These are phyloP conservation scores for Phalacrocorax brasilianus DNA, from an alignment of 2,113 vertebrate species.

Conservation along the genomic window DNA sequence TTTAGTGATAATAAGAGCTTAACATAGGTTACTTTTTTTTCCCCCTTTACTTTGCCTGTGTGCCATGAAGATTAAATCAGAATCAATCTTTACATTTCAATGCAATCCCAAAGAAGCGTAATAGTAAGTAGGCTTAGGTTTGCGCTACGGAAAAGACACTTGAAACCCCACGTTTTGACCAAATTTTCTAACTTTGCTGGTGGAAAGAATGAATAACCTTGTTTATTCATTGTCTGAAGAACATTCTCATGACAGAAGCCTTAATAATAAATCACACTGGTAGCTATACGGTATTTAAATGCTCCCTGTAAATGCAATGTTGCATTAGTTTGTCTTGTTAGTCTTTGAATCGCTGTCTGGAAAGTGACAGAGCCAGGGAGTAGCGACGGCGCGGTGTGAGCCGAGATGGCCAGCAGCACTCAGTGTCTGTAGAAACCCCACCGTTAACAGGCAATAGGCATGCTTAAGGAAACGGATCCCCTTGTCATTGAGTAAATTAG, in stretches of 20 bases:
- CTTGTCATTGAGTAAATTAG: neutral
- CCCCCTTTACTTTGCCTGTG: neutral
- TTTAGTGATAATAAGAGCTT: neutral
- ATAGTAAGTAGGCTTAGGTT: neutral
- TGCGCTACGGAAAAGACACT: neutral
- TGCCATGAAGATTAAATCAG: neutral
- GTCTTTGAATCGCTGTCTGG: accelerated
- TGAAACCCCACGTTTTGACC: neutral
- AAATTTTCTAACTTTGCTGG: neutral
- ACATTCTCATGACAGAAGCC: neutral
- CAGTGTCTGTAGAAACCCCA: neutral
- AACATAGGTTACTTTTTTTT: neutral
- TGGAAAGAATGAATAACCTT: neutral
- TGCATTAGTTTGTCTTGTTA: neutral
- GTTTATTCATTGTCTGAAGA: neutral
- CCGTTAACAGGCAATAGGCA: accelerated
- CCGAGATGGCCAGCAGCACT: neutral
- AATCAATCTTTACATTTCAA: neutral
- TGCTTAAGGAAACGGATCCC: neutral
- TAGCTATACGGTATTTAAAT: accelerated
- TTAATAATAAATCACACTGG: neutral
- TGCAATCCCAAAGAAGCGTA: neutral
- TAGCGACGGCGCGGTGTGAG: accelerated
- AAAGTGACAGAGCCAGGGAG: neutral
- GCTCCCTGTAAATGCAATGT: neutral